Evolutionary conservation across 2,797 vertebrate species (phyloP), one percentile per base, ranked within the genome.

Genomic region (Mormyrops boulengeri): DNA sequence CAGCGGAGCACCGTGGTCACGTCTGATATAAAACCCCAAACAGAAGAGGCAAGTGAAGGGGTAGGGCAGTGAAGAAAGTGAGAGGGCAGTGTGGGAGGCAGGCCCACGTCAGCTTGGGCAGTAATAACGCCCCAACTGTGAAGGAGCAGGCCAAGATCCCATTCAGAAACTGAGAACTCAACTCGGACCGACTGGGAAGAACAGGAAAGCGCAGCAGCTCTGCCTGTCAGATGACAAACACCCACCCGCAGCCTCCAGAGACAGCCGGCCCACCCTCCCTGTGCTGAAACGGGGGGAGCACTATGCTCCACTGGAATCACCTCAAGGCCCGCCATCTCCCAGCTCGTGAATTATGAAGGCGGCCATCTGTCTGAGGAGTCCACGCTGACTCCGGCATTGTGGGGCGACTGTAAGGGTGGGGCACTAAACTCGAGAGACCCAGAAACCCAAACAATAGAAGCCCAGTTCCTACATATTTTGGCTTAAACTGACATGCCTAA

Each of bases 321-420:
- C 41, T 89, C 88, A 89, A 89, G 69, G 55, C 85, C 85, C 41
- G 8, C 50, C 55, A 50, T 88, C 88, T 89, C 87, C 88, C 38
- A 89, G 84, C 90, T 89, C 90, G 88, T 93, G 91, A 92, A 92
- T 92, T 91, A 93, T 91, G 89, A 92, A 93, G 91, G 90, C 30
- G 88, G 88, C 91, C 92, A 93, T 92, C 91, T 92, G 90, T 90
- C 91, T 90, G 82, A 90, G 62, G 80, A 91, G 89, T 87, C 44
- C 60, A 88, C 89, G 73, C 53, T 57, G 57, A 57, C 87, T 87
- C 44, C 44, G 47, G 66, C 90, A 85, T 44, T 17, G 73, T 17
- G 34, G 14, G 38, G 38, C 1, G 38, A 44, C 38, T 50, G 84
- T 52, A 47, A 41, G 50, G 44, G 84, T 47, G 84, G 84, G 84